Evolutionary conservation across 2,888 invertebrate species (phyloP).

Genomic region (Drosophila robusta): DNA sequence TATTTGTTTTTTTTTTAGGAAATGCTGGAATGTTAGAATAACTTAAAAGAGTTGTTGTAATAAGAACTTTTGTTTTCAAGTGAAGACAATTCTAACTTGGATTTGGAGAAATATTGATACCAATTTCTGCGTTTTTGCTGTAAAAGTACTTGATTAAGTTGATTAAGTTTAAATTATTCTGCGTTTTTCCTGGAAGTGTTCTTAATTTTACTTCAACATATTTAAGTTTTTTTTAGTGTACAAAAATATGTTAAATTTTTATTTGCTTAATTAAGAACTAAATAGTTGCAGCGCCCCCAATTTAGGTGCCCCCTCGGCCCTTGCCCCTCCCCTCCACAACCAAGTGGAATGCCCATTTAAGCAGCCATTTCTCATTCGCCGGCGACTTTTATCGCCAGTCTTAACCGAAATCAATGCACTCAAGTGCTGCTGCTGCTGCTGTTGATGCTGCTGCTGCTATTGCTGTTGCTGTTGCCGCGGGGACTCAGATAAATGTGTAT

Average conservation of each 20-base stretch:
- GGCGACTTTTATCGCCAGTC: conserved; percentile 69
- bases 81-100: too few relatives aligned
- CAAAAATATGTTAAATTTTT: conserved; percentile 60
- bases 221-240: background rate
- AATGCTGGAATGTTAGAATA: too few relatives aligned
- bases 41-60: too few relatives aligned
- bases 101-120: too few relatives aligned
- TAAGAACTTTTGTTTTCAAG: too few relatives aligned
- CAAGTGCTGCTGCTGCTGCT: conserved; percentile 23
- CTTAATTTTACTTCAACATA: background rate
- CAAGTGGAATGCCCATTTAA: conserved; percentile 52
- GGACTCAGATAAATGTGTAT: conserved; percentile 74
- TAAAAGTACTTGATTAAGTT: too few relatives aligned
- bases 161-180: too few relatives aligned
- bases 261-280: conserved; percentile 78
- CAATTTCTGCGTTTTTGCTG: too few relatives aligned
- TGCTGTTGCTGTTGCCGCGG: conserved; percentile 13
- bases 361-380: conserved; percentile 58
- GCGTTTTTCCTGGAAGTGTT: too few relatives aligned
- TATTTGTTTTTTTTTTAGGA: too few relatives aligned
- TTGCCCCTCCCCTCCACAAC: background rate
- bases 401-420: conserved; percentile 75
- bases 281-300: conserved; percentile 60
- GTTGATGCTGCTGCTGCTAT: conserved; percentile 9
- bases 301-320: background rate